phyloP scores from a whole-genome alignment of 2,888 invertebrate species.

The Clistopyga incitator region DNA sequence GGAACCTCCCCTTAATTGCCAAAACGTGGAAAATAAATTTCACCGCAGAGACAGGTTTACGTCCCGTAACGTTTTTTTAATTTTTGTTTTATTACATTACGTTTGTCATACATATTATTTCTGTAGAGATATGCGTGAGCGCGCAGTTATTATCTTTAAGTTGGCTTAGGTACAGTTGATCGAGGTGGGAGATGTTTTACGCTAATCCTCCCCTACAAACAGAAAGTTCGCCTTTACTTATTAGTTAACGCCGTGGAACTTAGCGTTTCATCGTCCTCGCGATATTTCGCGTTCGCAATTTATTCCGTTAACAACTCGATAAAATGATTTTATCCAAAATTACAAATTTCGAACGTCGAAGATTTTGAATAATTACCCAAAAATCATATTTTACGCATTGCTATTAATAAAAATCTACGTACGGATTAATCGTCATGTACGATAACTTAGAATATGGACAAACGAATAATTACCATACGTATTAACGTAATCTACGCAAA shows the following conservation, averaged over 20 bases:
- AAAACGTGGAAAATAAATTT: constrained; percentile 56
- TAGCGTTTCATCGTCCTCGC: constrained; percentile 34
- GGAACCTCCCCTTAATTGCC: too few species aligned
- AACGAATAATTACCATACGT: not conserved
- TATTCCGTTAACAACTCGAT: not conserved
- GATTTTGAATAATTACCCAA: not conserved
- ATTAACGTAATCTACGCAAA: not conserved
- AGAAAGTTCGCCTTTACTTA: constrained; percentile 60
- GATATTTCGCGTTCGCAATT: not conserved
- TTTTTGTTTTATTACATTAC: constrained; percentile 23
- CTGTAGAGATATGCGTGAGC: constrained; percentile 21
- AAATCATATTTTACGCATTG: not conserved
- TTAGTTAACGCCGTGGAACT: constrained; percentile 46
- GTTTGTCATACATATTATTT: constrained; percentile 14
- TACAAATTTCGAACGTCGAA: constrained; percentile 15
- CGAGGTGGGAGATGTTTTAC: constrained; percentile 3
- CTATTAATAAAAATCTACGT: not conserved
- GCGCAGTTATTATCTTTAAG: constrained; percentile 39
- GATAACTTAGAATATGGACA: not conserved
- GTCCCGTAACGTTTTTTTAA: constrained; percentile 45
- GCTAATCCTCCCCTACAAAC: constrained; percentile 41
- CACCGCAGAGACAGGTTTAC: constrained; percentile 10
- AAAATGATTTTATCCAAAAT: constrained; percentile 5
- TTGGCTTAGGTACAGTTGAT: constrained; percentile 41
- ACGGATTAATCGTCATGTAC: not conserved